A percentile compares a stretch with the other conserved stretches of the same genome.
phyloP scores from a whole-genome alignment of 2,888 invertebrate species.

The Hedya salicella region DNA sequence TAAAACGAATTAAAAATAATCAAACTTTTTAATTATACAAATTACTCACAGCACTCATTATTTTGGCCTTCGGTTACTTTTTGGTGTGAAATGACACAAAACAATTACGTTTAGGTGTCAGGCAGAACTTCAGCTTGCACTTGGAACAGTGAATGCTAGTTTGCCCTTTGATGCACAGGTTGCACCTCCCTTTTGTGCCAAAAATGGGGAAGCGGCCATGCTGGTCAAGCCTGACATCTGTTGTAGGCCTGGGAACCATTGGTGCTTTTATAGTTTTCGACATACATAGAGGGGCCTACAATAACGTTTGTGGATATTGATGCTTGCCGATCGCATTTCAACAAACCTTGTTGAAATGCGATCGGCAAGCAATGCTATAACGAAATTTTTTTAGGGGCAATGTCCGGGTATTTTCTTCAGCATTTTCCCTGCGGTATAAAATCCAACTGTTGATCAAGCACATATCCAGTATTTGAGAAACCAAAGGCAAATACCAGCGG shows the following conservation, averaged over 20 bases:
- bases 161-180: constrained; percentile 16
- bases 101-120: constrained; percentile 18
- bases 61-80: not conserved
- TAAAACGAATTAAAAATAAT: not conserved
- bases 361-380: constrained; percentile 2
- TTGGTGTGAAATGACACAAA: constrained; percentile 7
- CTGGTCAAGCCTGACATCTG: constrained; percentile 12
- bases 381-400: constrained; percentile 1
- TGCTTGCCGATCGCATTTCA: constrained; percentile 16
- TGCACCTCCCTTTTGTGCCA: constrained; percentile 14
- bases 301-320: constrained; percentile 5
- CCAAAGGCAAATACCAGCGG: no score
- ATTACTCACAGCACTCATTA: not conserved
- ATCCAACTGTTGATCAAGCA: constrained; percentile 2
- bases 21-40: not conserved
- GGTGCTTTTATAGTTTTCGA: constrained; percentile 21
- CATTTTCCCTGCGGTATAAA: constrained; percentile 8
- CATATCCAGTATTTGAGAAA: constrained; percentile 15
- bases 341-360: constrained; percentile 13
- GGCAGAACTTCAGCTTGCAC: constrained; percentile 2
- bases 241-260: constrained; percentile 12
- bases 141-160: constrained; percentile 15
- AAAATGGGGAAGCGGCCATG: constrained; percentile 14
- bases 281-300: constrained; percentile 5
- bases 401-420: not conserved